Evolutionary conservation across 2,113 vertebrate species (phyloP), one percentile per base, ranked within the genome.

Genomic region (Montifringilla adamsi): DNA sequence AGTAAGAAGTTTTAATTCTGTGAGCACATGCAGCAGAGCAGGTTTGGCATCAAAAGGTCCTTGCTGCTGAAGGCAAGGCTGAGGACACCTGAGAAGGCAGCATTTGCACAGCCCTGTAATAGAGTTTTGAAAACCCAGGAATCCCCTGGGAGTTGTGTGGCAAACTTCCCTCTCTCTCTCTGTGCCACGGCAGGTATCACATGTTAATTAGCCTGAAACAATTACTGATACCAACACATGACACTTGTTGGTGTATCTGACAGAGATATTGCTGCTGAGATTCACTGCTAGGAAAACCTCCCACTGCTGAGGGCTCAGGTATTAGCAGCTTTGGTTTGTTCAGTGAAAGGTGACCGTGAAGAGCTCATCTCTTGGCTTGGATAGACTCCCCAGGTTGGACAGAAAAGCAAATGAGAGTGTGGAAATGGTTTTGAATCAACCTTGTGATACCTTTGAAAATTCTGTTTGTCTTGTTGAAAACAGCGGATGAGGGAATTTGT

Each of bases 111-210:
- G 14, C 0, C 7, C 53, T 89, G 26, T 75, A 85, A 91, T 20
- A 39, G 62, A 87, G 87, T 75, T 95, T 84, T 91, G 91, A 95
- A 96, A 96, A 73, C 22, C 33, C 43, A 55, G 4, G 18, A 63
- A 55, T 91, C 93, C 79, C 66, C 37, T 28, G 20, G 63, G 81
- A 67, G 17, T 1, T 58, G 37, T 27, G 77, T 46, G 27, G 81
- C 77, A 81, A 94, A 63, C 55, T 62, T 95, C 43, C 70, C 67
- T 63, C 79, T 86, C 76, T 73, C 74, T 76, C 74, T 55, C 62
- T 64, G 41, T 70, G 49, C 78, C 59, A 23, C 55, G 28, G 58
- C 62, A 89, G 50, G 69, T 67, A 89, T 91, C 59, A 80, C 95
- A 84, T 41, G 52, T 91, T 66, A 85, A 96, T 92, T 58, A 69